These are phyloP conservation scores for Eledona agricola DNA, from an alignment of 2,888 invertebrate genomes.

Conservation along the genomic window DNA sequence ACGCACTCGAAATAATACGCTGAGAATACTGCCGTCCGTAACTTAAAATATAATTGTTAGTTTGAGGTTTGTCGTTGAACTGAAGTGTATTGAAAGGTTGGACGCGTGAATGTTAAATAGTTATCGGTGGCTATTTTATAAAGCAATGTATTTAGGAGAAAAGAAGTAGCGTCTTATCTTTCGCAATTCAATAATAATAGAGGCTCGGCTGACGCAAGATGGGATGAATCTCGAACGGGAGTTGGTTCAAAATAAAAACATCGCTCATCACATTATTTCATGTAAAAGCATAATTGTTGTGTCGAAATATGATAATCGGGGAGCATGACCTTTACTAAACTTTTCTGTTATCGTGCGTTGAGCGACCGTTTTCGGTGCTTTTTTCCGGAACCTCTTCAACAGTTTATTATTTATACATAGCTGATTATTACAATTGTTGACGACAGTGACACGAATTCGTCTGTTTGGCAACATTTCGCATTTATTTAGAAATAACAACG, in stretches of 20 bases:
- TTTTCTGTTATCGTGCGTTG: constrained; percentile 31
- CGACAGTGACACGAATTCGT: no score
- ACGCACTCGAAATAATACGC: constrained; percentile 24
- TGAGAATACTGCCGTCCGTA: constrained; percentile 23
- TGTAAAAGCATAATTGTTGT: constrained; percentile 29
- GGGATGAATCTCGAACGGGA: constrained; percentile 31
- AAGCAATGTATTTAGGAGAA: constrained; percentile 36
- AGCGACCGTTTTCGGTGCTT: no score
- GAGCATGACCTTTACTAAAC: constrained; percentile 46
- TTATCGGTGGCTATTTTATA: constrained; percentile 37
- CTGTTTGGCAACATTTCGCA: no score
- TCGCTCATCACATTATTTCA: constrained; percentile 8
- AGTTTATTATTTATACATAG: no score
- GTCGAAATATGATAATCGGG: constrained; percentile 46
- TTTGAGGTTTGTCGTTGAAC: constrained; percentile 26
- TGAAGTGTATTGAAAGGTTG: constrained; percentile 21
- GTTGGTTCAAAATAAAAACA: constrained; percentile 29
- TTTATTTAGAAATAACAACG: no score
- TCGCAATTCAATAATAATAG: constrained; percentile 36
- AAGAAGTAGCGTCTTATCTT: constrained; percentile 35
- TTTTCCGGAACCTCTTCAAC: no score
- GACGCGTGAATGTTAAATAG: constrained; percentile 38
- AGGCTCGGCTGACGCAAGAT: constrained; percentile 35
- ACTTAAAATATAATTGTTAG: constrained; percentile 21
- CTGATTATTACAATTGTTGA: no score